Conservation (phyloP, 35 echinoderm and acorn worm species). For the Patiria miniata region DNA sequence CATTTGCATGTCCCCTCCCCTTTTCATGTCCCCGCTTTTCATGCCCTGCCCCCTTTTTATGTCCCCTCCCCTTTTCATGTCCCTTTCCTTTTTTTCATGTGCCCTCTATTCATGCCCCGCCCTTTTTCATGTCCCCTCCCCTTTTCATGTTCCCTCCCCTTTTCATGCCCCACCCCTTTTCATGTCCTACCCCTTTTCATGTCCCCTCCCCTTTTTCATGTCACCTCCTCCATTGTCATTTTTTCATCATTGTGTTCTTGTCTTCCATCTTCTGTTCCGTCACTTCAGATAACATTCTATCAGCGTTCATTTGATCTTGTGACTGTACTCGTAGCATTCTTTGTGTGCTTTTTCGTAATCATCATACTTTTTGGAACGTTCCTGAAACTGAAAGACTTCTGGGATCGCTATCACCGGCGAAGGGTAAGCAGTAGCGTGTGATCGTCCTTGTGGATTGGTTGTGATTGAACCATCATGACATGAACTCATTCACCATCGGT, state of each 20-base stretch:
- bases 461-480: neutral
- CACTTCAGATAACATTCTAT: slow-evolving; percentile 46
- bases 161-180: neutral
- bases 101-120: neutral
- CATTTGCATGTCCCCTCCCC: too few relatives aligned
- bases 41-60: too few relatives aligned
- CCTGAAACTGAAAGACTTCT: slow-evolving; percentile 29
- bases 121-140: neutral
- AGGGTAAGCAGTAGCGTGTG: neutral
- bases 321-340: slow-evolving; percentile 50
- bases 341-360: slow-evolving; percentile 41
- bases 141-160: too few relatives aligned
- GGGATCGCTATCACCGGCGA: slow-evolving; percentile 3
- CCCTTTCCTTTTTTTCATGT: neutral
- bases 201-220: neutral
- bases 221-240: neutral
- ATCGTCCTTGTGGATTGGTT: neutral
- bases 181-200: neutral
- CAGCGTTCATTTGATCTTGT: slow-evolving; percentile 52
- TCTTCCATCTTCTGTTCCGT: neutral
- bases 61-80: too few relatives aligned
- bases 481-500: too few relatives aligned
- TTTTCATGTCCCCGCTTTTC: too few relatives aligned
- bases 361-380: slow-evolving; percentile 32
- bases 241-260: neutral